These are phyloP conservation scores for Nannospalax galili DNA, from an alignment of 2,113 vertebrate species.

Conservation along the genomic window DNA sequence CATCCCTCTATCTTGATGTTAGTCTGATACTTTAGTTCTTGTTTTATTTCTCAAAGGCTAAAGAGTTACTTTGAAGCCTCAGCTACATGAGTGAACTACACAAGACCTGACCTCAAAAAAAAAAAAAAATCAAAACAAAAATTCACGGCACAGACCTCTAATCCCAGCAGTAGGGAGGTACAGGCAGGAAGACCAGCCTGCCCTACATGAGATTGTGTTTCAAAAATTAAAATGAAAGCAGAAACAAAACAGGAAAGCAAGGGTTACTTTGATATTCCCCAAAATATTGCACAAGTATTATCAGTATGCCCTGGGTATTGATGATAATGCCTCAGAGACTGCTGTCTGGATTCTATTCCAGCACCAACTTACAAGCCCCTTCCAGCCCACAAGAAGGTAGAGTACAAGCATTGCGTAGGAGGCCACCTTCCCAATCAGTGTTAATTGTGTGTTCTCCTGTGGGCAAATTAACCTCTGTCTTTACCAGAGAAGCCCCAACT, in stretches of 20 bases:
- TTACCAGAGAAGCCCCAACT: neutral
- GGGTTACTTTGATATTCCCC: neutral
- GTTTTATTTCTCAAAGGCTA: slow-evolving; percentile 27
- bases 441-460: neutral
- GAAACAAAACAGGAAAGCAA: neutral
- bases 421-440: neutral
- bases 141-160: neutral
- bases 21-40: neutral
- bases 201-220: neutral
- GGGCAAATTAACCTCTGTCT: neutral
- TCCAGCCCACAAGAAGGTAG: neutral
- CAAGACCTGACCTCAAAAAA: neutral
- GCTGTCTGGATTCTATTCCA: neutral
- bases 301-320: neutral
- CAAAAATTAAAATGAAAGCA: neutral
- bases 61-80: neutral
- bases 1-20: slow-evolving; percentile 11
- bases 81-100: neutral
- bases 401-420: neutral
- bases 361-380: neutral
- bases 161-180: neutral
- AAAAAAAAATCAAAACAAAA: neutral
- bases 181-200: neutral
- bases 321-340: neutral
- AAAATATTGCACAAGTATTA: neutral